Evolutionary conservation across 2,113 vertebrate genomes (phyloP), one percentile per base, ranked within the genome.

Genomic region (Chloropsis hardwickii): DNA sequence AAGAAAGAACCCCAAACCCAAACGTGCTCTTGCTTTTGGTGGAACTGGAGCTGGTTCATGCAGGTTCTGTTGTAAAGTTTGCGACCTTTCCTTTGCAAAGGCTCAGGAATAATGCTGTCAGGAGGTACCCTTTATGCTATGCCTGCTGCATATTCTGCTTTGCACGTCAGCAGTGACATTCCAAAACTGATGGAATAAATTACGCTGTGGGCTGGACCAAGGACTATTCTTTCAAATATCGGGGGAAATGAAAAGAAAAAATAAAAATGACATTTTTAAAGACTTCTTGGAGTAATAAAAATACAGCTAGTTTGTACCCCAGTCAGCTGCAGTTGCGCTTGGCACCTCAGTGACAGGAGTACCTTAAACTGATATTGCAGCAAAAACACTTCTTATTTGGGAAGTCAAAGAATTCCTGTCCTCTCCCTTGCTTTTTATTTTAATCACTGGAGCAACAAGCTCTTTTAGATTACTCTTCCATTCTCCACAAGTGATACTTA

Each of bases 21-120:
- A 70, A 35, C 4, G 13, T 0, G 0, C n/a, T 28, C 6, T 47
- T 39, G 18, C 6, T n/a, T 44, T 85, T 25, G 25, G 14, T 47
- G 20, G 33, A 85, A 24, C 8, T 6, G 24, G 19, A 29, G 29
- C 19, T 14, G 8, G 6, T 14, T 33, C 9, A 12, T 1, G 9
- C 7, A 54, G n/a, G 22, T 15, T 19, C 10, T 16, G 6, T 9
- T 4, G 2, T 8, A 4, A 67, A 27, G 8, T 65, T 19, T 7
- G 33, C 56, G 74, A 40, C 44, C 28, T 50, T 37, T 62, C 25
- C 33, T 58, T 45, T 37, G 15, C 39, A 31, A 66, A 71, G 29
- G 35, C 39, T 64, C 17, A n/a, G 33, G 14, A 73, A 24, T 11
- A 73, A 50, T 24, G 5, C 35, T 33, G 31, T 56, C n/a, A 57